Base-by-base conservation (phyloP, 2,888 invertebrate genomes). In the Chelonus formosanus region DNA sequence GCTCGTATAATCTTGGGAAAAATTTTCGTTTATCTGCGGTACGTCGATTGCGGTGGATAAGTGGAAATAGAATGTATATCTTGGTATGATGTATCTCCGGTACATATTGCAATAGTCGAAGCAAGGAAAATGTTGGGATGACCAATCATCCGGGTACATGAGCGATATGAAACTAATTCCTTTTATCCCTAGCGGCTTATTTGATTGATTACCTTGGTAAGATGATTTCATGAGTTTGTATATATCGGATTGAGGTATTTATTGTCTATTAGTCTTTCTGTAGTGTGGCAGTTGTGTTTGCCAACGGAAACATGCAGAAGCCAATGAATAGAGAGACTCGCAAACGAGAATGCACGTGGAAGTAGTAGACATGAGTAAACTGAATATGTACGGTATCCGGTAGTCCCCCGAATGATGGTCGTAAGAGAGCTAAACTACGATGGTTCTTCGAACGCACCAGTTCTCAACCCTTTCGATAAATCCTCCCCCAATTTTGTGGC, bases 401-500 rank as follows among this genome's bases (percentile, higher is more conserved):
- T 34, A 35, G 35, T 53, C 32, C 20, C 48, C 10, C n/a, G 48
- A n/a, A 20, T 48, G 48, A 48, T 10, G 48, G 48, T 48, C 10
- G 48, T 48, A 48, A 48, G 10, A 20, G 48, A 48, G 10, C 10
- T 20, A 20, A 5, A 20, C 10, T 48, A 52, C 52, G 52, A 52
- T 56, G 63, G 53, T 40, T 63, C 63, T 50, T 56, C 36, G 48
- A 60, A 60, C 65, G 55, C 60, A 53, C 52, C 34, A 31, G 61
- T 43, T 61, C 65, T 47, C 57, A 65, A 61, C 65, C 57, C 65
- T 61, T 65, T 57, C 61, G 61, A 66, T 66, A 66, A 61, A 62
- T 55, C 59, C 65, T 56, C 56, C 47, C 47, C 53, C 63, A 59
- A 67, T 70, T 62, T 66, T 68, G 62, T 62, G 66, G 66, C 70